Evolutionary conservation across 2,888 invertebrate species (phyloP).

Genomic region (Helicoverpa assulta): DNA sequence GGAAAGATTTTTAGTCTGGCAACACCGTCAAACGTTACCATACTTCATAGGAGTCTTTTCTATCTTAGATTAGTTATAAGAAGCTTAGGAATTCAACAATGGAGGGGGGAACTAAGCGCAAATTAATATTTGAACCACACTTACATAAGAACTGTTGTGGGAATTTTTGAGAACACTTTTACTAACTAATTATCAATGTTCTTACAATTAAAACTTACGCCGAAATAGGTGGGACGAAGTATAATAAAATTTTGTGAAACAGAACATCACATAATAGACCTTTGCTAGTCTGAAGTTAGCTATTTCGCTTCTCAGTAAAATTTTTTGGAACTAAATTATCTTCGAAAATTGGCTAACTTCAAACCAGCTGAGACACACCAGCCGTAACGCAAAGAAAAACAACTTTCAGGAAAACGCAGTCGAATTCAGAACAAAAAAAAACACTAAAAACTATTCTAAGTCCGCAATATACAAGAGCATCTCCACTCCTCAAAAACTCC

Average conservation of each 20-base stretch:
- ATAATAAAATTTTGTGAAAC: background rate
- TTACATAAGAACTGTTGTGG: constrained; percentile 43
- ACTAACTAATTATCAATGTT: constrained; percentile 15
- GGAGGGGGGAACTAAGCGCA: constrained; percentile 66
- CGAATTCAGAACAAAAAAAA: background rate
- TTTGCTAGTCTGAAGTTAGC: too few relatives aligned
- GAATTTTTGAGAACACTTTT: constrained; percentile 48
- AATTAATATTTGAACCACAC: constrained; percentile 59
- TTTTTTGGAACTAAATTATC: too few relatives aligned
- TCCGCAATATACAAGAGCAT: constrained; percentile 52
- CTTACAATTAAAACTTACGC: constrained; percentile 40
- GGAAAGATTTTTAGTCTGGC: constrained; percentile 60
- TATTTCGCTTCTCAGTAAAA: too few relatives aligned
- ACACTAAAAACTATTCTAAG: background rate
- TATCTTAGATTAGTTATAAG: constrained; percentile 60
- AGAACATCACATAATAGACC: constrained; percentile 6
- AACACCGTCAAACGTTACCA: constrained; percentile 66
- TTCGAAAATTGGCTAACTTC: too few relatives aligned
- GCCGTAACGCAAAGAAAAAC: too few relatives aligned
- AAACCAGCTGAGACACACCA: too few relatives aligned
- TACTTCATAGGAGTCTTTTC: constrained; percentile 68
- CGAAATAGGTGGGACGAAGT: constrained; percentile 24
- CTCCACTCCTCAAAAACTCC: constrained; percentile 58
- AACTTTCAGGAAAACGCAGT: background rate
- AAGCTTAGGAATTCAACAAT: constrained; percentile 73